Conservation (phyloP, 2,113 vertebrate species). For the Lepisosteus oculatus region DNA sequence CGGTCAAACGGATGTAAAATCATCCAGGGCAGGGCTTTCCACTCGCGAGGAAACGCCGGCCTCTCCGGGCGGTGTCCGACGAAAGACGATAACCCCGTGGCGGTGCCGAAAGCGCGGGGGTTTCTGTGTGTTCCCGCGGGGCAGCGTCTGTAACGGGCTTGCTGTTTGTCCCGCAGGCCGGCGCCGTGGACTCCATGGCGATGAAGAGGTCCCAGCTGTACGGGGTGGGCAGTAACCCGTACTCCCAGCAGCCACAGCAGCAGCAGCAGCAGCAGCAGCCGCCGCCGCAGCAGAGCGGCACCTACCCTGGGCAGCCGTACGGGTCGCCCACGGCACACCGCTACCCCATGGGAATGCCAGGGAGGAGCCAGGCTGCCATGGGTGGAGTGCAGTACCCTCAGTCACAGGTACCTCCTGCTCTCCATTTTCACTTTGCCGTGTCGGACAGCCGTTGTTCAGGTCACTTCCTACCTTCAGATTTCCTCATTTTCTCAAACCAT, state of each 20-base stretch:
- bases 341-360: slow-evolving; percentile 87
- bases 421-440: too few species aligned
- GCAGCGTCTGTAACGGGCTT: not conserved
- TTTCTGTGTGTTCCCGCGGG: not conserved
- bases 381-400: slow-evolving; percentile 88
- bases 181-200: slow-evolving; percentile 91
- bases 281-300: slow-evolving; percentile 69
- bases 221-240: slow-evolving; percentile 83
- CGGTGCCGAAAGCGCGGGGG: too few species aligned
- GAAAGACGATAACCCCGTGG: too few species aligned
- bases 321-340: slow-evolving; percentile 83
- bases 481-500: too few species aligned
- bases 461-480: too few species aligned
- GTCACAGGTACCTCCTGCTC: slow-evolving; percentile 76
- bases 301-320: slow-evolving; percentile 85
- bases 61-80: too few species aligned
- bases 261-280: slow-evolving; percentile 39
- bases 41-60: too few species aligned
- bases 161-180: slow-evolving; percentile 71
- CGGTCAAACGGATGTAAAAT: too few species aligned
- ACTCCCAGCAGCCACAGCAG: slow-evolving; percentile 69
- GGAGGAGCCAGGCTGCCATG: slow-evolving; percentile 81
- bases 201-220: slow-evolving; percentile 96
- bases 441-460: too few species aligned
- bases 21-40: too few species aligned